Percentiles rank a stretch among this genome's conserved stretches.
phyloP scores from a whole-genome alignment of 2,797 vertebrate species.

The Streptopelia turtur region DNA sequence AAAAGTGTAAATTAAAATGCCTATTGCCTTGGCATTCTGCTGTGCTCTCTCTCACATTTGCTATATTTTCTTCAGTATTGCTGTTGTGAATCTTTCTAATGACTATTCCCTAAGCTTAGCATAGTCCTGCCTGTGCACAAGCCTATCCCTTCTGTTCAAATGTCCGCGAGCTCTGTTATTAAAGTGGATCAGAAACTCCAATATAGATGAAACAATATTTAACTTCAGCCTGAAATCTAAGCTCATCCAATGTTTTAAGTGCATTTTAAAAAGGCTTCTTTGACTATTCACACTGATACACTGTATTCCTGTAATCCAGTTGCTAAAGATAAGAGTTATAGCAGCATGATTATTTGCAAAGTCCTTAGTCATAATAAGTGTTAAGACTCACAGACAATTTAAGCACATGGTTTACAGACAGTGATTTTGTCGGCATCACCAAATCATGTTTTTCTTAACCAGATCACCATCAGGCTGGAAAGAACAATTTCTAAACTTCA shows the following conservation, averaged over 20 bases:
- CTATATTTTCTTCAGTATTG: not conserved
- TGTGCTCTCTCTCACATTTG: not conserved
- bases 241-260: not conserved
- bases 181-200: not conserved
- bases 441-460: not conserved
- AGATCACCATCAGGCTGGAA: not conserved
- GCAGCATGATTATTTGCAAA: not conserved
- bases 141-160: not conserved
- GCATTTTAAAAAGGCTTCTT: not conserved
- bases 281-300: not conserved
- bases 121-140: not conserved
- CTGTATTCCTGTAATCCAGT: not conserved
- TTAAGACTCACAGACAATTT: not conserved
- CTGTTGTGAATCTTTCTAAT: not conserved
- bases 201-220: not conserved
- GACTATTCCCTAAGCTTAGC: not conserved
- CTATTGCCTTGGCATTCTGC: not conserved
- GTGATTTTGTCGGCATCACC: not conserved
- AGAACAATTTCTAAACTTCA: not conserved
- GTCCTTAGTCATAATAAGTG: not conserved
- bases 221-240: not conserved
- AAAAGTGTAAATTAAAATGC: rapidly evolving
- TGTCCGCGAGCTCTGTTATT: not conserved
- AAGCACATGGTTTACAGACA: not conserved
- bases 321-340: not conserved